Percentiles rank a stretch among this genome's conserved stretches.
These are phyloP conservation scores for Passerina amoena DNA, from an alignment of 2,113 vertebrate species.

Conservation along the genomic window DNA sequence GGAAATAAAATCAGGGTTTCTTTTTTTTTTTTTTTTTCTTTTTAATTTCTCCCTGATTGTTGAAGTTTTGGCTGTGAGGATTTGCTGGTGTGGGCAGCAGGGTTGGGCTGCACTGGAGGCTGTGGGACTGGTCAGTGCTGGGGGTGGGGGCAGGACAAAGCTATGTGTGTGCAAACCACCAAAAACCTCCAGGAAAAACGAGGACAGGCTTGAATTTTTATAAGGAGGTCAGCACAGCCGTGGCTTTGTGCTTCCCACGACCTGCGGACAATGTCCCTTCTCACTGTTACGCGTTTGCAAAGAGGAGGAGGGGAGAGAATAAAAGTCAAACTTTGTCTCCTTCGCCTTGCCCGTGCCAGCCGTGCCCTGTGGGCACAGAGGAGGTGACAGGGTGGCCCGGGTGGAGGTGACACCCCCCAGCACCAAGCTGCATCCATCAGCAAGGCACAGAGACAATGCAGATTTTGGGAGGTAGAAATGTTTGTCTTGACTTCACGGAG, in stretches of 20 bases:
- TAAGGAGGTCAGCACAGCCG: constrained; percentile 28
- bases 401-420: not conserved
- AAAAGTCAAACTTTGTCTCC: constrained; percentile 5
- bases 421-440: not conserved
- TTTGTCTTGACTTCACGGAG: not conserved
- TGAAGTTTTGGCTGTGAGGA: not conserved
- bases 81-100: not conserved
- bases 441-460: accelerated
- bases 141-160: not conserved
- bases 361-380: not conserved
- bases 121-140: not conserved
- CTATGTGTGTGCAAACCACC: not conserved
- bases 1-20: not conserved
- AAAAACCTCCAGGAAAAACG: constrained; percentile 1
- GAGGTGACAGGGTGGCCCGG: not conserved
- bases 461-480: not conserved
- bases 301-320: not conserved
- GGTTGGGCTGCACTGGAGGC: not conserved
- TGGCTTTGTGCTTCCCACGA: constrained; percentile 47
- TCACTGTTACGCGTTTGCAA: constrained; percentile 2
- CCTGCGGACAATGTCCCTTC: constrained; percentile 52
- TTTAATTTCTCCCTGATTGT: not conserved
- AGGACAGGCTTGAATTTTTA: constrained; percentile 52
- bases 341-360: not conserved
- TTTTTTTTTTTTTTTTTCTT: not conserved